Base-by-base conservation (phyloP, 2,113 vertebrate genomes). In the Xenus cinereus region DNA sequence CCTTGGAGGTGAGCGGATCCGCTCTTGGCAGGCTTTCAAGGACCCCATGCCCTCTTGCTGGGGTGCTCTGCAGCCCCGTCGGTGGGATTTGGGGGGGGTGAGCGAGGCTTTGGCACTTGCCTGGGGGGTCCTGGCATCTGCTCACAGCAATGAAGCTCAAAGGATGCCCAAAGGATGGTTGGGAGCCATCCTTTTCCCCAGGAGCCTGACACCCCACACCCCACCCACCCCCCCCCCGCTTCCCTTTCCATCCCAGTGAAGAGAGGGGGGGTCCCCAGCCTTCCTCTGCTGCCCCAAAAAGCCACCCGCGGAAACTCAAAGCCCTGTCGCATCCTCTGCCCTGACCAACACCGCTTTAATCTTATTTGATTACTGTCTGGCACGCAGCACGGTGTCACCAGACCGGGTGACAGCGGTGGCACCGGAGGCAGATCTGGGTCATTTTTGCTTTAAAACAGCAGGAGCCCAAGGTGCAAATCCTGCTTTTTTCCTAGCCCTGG, bases 21-120 rank as follows among this genome's bases (percentile, higher is more conserved):
- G 27, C 21, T 54, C 32, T 28, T 24, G 0, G 0, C n/a, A 12
- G 35, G 46, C 30, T 59, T 28, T 39, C 32, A 9, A 30, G 53
- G 64, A 50, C 6, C 4, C 12, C 4, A 0, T 17, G 35, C 32
- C 41, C 18, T 41, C n/a, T 41, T 9, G 13, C 37, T 57, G 57
- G 41, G 66, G 37, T 19, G 8, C 18, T 72, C 28, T 6, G 23
- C 27, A 33, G 51, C 45, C 35, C 28, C 3, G 0, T 43, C 3
- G 1, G 10, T 20, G 41, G 0, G 11, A 7, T 22, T 56, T 7
- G 5, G 24, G 21, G 28, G 28, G 21, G 28, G 28, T 1, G n/a
- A 18, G 32, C 2, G 1, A 33, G 22, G 32, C 12, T 80, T 67
- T 41, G 53, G 51, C 30, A 5, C 28, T 67, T 79, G 19, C 66